Evolutionary conservation across 2,797 vertebrate genomes (phyloP).

Genomic region (Podarcis lilfordi): DNA sequence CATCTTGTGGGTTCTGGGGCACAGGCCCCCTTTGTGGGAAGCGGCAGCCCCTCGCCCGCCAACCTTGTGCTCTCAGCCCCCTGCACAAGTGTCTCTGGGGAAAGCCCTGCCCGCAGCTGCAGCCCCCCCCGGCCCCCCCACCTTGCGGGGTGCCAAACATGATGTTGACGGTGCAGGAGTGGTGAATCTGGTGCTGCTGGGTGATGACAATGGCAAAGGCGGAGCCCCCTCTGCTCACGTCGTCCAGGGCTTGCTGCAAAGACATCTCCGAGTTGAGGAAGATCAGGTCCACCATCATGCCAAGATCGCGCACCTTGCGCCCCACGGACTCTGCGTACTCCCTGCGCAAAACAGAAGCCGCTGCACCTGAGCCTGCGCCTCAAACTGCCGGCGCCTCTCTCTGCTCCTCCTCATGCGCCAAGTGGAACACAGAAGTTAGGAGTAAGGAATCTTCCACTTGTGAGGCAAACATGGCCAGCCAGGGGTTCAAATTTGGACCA

Average conservation of each 20-base stretch:
- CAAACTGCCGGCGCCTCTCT: too few relatives aligned
- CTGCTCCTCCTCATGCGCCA: not conserved
- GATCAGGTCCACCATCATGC: slow-evolving; percentile 98
- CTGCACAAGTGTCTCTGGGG: not conserved
- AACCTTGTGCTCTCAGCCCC: not conserved
- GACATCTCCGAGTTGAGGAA: slow-evolving; percentile 99
- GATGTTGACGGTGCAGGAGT: slow-evolving; percentile 98
- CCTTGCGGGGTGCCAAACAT: slow-evolving; percentile 98
- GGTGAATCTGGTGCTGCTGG: slow-evolving; percentile 96
- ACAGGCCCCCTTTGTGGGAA: not conserved
- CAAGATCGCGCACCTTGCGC: slow-evolving; percentile 92
- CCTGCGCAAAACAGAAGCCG: slow-evolving; percentile 76
- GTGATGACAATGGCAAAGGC: slow-evolving; percentile 98
- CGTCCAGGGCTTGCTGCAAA: slow-evolving; percentile 94
- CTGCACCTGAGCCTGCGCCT: too few relatives aligned
- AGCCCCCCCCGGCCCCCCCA: slow-evolving; percentile 62
- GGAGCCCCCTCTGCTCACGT: slow-evolving; percentile 93
- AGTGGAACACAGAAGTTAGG: not conserved
- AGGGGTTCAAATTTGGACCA: too few relatives aligned
- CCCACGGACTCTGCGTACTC: slow-evolving; percentile 97
- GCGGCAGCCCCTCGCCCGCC: not conserved
- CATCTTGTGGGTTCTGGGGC: not conserved
- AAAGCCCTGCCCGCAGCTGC: not conserved
- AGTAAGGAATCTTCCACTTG: too few relatives aligned
- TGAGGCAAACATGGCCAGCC: too few relatives aligned